These are phyloP conservation scores for Drosophila melanosoma DNA, from an alignment of 2,888 invertebrate genomes.

Conservation along the genomic window DNA sequence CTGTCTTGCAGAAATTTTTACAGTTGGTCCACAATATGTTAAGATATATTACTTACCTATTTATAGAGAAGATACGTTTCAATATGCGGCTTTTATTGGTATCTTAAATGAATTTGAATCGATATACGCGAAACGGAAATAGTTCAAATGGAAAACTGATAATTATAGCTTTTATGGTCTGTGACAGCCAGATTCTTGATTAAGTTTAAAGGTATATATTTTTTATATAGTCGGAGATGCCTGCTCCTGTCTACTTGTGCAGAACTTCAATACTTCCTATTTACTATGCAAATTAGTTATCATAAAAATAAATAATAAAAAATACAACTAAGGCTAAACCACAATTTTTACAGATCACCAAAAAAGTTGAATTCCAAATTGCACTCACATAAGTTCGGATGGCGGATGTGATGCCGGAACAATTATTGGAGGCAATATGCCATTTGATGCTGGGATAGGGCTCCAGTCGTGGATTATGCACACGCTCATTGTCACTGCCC, in stretches of 20 bases:
- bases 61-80: no score
- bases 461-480: slow-evolving; percentile 84
- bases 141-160: background rate
- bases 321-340: background rate
- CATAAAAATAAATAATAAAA: background rate
- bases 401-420: slow-evolving; percentile 90
- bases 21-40: no score
- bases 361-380: background rate
- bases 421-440: slow-evolving; percentile 87
- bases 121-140: background rate
- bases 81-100: background rate
- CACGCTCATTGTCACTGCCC: slow-evolving; percentile 65
- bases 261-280: background rate
- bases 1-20: no score
- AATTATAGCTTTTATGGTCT: background rate
- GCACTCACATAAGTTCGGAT: slow-evolving; percentile 89
- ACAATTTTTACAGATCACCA: background rate
- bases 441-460: slow-evolving; percentile 89
- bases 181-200: background rate
- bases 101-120: background rate
- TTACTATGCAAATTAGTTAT: background rate
- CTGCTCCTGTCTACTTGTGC: background rate
- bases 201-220: background rate
- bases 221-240: no score
- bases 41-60: no score